phyloP scores from a whole-genome alignment of 1,140 invertebrate species.

The Zophobas atratus region DNA sequence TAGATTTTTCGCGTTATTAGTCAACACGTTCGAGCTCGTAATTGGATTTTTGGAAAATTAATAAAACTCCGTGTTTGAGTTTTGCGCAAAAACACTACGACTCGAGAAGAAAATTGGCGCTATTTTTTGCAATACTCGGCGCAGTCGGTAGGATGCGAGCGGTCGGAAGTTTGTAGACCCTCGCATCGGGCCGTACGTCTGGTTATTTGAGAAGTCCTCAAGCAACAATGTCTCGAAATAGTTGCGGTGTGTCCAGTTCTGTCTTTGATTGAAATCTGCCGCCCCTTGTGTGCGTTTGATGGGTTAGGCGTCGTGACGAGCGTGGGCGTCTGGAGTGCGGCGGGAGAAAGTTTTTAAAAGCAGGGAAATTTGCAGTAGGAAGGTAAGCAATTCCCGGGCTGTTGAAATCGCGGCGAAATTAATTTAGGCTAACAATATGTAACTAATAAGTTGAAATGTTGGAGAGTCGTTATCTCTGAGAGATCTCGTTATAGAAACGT shows the following conservation, averaged over 20 bases:
- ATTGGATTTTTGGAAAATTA: too few species aligned
- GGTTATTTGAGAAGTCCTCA: too few species aligned
- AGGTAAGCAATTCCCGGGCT: constrained; percentile 17
- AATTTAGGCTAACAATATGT: constrained; percentile 38
- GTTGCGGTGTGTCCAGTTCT: background rate
- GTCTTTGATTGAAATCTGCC: constrained; percentile 21
- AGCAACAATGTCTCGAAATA: background rate
- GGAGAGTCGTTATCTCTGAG: constrained; percentile 29
- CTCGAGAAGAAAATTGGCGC: too few species aligned
- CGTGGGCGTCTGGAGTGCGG: constrained; percentile 3
- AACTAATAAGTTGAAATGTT: constrained; percentile 40
- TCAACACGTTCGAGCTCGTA: too few species aligned
- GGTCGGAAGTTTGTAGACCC: too few species aligned
- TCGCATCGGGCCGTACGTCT: too few species aligned
- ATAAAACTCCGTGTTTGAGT: too few species aligned
- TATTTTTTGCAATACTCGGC: too few species aligned
- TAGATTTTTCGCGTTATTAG: too few species aligned
- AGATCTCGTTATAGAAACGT: constrained; percentile 47
- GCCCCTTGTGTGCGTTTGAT: constrained; percentile 10
- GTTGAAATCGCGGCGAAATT: constrained; percentile 20
- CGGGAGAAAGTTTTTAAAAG: constrained; percentile 13
- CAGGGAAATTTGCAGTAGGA: constrained; percentile 13
- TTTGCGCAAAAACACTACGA: too few species aligned
- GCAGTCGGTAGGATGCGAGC: too few species aligned
- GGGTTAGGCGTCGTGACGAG: constrained; percentile 5